phyloP scores from a whole-genome alignment of 2,888 invertebrate genomes.

The Ceriagrion tenellum region DNA sequence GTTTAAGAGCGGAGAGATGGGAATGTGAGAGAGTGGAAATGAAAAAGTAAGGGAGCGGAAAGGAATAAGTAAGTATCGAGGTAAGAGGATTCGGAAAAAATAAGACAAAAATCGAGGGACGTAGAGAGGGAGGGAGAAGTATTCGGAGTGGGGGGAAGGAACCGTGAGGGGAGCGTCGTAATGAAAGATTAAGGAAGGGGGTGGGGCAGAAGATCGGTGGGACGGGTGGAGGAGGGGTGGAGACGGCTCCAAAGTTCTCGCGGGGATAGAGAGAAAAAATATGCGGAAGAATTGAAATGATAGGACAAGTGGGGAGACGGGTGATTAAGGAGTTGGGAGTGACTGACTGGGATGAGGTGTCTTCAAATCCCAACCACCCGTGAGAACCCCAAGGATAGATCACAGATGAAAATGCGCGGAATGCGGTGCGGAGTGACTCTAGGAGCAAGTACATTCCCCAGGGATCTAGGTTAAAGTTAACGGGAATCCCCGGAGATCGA shows the following conservation, averaged over 20 bases:
- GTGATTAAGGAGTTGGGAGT: not conserved
- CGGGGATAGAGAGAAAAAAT: not conserved
- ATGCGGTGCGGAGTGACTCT: not conserved
- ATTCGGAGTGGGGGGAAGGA: not conserved
- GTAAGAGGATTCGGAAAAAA: conserved; percentile 59
- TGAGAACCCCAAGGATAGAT: conserved; percentile 1
- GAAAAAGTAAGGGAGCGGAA: not conserved
- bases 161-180: not conserved
- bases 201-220: not conserved
- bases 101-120: not conserved
- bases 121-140: not conserved
- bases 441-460: not conserved
- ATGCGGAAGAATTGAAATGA: not conserved
- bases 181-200: not conserved
- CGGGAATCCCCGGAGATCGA: not conserved
- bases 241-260: not conserved
- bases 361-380: not conserved
- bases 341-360: not conserved
- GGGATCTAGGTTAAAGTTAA: not conserved
- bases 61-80: conserved; percentile 11
- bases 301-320: not conserved
- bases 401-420: conserved; percentile 24
- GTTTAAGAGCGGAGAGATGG: not conserved
- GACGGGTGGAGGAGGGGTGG: not conserved
- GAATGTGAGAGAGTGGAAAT: not conserved